Conservation (phyloP, 2,888 invertebrate species). For the Ochropacha duplaris region DNA sequence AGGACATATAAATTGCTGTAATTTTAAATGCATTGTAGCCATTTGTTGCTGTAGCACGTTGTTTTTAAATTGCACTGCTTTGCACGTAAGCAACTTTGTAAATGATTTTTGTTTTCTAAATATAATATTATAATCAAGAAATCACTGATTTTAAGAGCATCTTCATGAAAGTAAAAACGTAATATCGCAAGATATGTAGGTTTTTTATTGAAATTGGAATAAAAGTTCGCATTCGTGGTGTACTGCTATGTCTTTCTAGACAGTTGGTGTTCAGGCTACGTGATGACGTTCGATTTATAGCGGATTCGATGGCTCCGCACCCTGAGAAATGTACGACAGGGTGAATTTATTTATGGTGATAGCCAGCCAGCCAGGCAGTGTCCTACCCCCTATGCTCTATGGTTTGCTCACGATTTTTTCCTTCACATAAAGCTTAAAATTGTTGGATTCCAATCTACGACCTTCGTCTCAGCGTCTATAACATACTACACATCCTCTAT, state of each 20-base stretch:
- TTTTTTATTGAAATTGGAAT: not conserved
- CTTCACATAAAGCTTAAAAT: too few relatives aligned
- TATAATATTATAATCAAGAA: too few relatives aligned
- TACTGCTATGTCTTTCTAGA: not conserved
- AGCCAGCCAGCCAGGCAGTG: too few relatives aligned
- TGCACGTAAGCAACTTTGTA: not conserved
- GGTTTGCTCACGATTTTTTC: too few relatives aligned
- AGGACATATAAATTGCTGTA: conserved; percentile 51
- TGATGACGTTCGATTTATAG: not conserved
- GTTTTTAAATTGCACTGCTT: not conserved
- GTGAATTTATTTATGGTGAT: not conserved
- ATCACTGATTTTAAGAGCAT: too few relatives aligned
- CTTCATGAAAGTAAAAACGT: not conserved
- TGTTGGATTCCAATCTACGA: too few relatives aligned
- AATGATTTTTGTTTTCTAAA: not conserved
- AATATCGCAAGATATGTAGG: not conserved
- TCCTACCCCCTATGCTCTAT: too few relatives aligned
- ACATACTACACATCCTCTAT: too few relatives aligned
- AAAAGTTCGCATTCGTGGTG: not conserved
- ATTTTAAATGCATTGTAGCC: conserved; percentile 2
- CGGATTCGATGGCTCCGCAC: not conserved
- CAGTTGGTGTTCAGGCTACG: not conserved
- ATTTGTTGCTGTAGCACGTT: too few relatives aligned
- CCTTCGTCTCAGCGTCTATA: too few relatives aligned
- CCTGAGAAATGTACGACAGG: not conserved